Conservation (phyloP, 2,113 vertebrate species). For the Sakesphorus luctuosus region DNA sequence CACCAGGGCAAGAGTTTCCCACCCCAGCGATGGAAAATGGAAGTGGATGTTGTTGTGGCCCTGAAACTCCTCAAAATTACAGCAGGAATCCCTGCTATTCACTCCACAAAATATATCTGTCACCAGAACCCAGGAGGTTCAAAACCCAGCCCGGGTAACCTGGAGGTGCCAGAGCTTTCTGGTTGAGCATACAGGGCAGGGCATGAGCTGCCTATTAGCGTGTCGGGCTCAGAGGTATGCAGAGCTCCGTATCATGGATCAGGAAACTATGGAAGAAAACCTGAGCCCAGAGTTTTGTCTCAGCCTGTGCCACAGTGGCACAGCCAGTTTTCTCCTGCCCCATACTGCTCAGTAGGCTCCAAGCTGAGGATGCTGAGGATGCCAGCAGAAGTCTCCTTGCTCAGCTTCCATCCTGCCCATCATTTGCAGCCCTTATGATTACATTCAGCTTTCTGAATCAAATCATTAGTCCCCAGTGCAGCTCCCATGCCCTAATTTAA, state of each 20-base stretch:
- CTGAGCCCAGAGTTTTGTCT: neutral
- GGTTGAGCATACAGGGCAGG: accelerated
- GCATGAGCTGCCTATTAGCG: accelerated
- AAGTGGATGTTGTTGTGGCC: neutral
- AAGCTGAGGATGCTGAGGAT: neutral
- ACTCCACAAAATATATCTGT: accelerated
- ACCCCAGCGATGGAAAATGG: accelerated
- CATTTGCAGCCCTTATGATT: neutral
- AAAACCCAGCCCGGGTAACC: neutral
- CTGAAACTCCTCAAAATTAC: neutral
- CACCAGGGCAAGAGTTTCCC: neutral
- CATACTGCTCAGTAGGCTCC: neutral
- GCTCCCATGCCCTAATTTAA: neutral
- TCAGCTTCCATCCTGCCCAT: neutral
- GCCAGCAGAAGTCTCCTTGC: neutral
- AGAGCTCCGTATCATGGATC: neutral
- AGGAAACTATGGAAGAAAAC: neutral
- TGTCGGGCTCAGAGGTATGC: accelerated
- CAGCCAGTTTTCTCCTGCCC: neutral
- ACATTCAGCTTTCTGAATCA: neutral
- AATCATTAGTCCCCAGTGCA: neutral
- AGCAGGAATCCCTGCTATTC: neutral
- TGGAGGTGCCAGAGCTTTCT: neutral
- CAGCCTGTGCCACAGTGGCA: accelerated
- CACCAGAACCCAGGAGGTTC: neutral